Evolutionary conservation across 2,888 invertebrate species (phyloP), one percentile per base, ranked within the genome.

Genomic region (Macrosiphum euphorbiae): DNA sequence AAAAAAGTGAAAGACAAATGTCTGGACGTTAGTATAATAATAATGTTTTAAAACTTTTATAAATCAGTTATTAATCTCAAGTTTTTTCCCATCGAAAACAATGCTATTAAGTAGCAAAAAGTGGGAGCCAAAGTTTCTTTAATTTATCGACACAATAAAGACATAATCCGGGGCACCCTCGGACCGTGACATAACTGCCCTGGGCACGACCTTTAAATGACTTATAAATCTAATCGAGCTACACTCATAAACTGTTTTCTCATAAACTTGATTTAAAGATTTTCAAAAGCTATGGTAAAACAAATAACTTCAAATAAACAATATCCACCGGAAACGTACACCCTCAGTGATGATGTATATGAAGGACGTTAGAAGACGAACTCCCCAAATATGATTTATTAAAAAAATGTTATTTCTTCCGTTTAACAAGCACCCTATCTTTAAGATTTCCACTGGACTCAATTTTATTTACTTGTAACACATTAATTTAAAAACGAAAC

Each of bases 101-200:
- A 90, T 86, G 94, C 86, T 78, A 94, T 94, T 94, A 90, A 90
- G 90, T 90, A 85, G 41, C 86, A 86, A 90, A 94, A 94, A 90
- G 86, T 94, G 94, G 67, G 58, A 90, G 86, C 47, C 16, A 90
- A 94, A 94, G 90, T 94, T 94, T 94, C 94, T 78, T 78, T 94
- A 94, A 94, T 94, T 94, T 94, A 94, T 94, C 94, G 94, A 87
- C 90, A 94, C 44, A 85, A 94, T 94, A 94, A 94, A 94, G 90
- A 94, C 94, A 90, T 94, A 90, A 94, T 94, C 93, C 93, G 85
- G 85, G 47, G 85, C 78, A 85, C 94, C 52, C 90, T 87, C 94
- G 90, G 61, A 90, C 90, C 94, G 67, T 94, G 67, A 90, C 94
- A 90, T 86, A 86, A 94, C 90, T 90, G 93, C 88, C 89, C 89